Conservation (phyloP, 2,113 vertebrate species). For the Apteryx owenii region DNA sequence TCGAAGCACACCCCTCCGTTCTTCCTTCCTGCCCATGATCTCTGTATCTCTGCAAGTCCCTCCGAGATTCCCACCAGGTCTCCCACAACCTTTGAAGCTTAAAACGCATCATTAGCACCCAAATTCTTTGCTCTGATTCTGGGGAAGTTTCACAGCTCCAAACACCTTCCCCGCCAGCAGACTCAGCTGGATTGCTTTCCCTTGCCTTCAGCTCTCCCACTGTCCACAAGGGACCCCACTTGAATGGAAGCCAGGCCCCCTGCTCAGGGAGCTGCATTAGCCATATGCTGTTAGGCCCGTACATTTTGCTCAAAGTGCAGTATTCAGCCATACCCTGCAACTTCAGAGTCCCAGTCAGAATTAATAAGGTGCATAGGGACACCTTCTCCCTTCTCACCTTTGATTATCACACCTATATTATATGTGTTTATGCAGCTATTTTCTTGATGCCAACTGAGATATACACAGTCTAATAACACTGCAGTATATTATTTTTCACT, state of each 20-base stretch:
- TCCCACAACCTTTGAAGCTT: neutral
- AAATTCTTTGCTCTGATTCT: neutral
- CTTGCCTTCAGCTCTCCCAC: neutral
- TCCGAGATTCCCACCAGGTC: neutral
- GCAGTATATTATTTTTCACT: constrained; percentile 12
- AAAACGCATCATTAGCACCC: neutral
- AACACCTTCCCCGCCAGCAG: neutral
- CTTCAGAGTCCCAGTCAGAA: neutral
- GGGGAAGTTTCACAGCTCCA: neutral
- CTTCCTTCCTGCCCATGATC: neutral
- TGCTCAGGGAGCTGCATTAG: neutral
- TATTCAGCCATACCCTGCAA: fast-evolving
- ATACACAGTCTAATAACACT: neutral
- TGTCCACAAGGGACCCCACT: neutral
- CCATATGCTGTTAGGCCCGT: neutral
- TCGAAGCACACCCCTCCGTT: neutral
- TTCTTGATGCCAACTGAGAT: neutral
- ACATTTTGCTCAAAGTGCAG: neutral
- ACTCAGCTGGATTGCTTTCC: neutral
- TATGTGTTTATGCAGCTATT: neutral
- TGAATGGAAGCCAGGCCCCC: neutral
- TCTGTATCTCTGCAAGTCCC: neutral
- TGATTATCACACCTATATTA: neutral
- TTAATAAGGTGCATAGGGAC: neutral
- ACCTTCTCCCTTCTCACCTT: constrained; percentile 1